Percentiles rank a stretch among this genome's conserved stretches.
Conservation (phyloP, 1,140 invertebrate genomes). For the Gyrodactylus salaris region DNA sequence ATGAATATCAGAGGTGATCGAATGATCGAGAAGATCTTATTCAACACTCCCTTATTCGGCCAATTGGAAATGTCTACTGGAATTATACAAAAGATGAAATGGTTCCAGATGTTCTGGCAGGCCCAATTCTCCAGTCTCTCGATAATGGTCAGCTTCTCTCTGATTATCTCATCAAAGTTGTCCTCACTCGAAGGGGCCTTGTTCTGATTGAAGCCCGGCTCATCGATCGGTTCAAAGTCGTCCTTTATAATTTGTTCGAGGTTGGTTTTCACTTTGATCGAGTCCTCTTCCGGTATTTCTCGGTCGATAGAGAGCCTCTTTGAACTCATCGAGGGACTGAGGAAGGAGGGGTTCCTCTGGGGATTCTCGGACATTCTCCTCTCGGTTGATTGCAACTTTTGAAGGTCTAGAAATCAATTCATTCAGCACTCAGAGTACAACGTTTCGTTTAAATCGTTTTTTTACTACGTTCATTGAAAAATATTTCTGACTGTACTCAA, state of each 20-base stretch:
- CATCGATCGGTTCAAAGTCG: background rate
- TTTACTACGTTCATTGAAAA: too few species aligned
- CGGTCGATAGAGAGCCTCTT: background rate
- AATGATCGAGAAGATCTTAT: slow-evolving; percentile 13
- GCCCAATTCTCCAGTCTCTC: background rate
- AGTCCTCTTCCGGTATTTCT: background rate
- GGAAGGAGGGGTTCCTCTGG: background rate
- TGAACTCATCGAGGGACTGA: background rate
- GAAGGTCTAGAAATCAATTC: background rate
- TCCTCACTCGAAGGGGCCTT: background rate
- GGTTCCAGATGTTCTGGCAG: background rate
- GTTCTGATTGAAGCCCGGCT: background rate
- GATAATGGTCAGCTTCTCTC: background rate
- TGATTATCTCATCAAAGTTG: background rate
- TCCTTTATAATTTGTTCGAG: background rate
- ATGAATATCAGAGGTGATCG: slow-evolving; percentile 24
- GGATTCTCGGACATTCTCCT: background rate
- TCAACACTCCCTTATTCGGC: slow-evolving; percentile 4
- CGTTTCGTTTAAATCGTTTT: too few species aligned
- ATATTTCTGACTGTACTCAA: background rate
- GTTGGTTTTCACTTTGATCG: background rate
- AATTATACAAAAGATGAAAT: slow-evolving; percentile 6
- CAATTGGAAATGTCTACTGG: slow-evolving; percentile 9
- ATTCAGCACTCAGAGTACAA: too few species aligned
- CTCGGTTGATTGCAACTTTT: background rate